These are phyloP conservation scores for Lophotis ruficrista DNA, from an alignment of 2,113 vertebrate species.

Conservation along the genomic window DNA sequence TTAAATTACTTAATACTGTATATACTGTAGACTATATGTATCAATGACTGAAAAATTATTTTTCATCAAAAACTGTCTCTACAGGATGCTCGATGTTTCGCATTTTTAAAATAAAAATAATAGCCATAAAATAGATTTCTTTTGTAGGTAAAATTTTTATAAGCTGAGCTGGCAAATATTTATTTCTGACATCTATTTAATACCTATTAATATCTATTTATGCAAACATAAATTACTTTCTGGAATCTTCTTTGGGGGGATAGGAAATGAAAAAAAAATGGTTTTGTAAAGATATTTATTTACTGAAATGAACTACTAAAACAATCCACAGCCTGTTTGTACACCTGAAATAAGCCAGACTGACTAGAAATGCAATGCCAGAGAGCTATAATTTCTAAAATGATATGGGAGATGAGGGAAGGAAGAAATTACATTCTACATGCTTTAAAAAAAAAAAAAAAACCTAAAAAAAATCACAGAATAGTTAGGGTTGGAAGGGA, in stretches of 20 bases:
- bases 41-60: neutral
- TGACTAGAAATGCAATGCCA: neutral
- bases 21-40: neutral
- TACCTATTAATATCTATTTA: neutral
- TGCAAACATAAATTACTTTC: neutral
- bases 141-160: neutral
- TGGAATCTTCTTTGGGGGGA: neutral
- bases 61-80: neutral
- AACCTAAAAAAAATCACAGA: too few species aligned
- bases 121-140: neutral
- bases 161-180: neutral
- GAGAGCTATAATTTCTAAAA: neutral
- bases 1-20: neutral
- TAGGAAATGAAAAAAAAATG: neutral
- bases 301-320: conserved; percentile 9
- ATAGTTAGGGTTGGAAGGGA: too few species aligned
- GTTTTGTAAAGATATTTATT: neutral
- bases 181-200: neutral
- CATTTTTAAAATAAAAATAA: neutral
- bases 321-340: neutral
- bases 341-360: neutral
- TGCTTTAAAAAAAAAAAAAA: neutral
- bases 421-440: conserved; percentile 21
- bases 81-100: neutral
- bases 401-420: neutral